Base-by-base conservation (phyloP, 2,888 invertebrate species). In the Esperia sulphurella region DNA sequence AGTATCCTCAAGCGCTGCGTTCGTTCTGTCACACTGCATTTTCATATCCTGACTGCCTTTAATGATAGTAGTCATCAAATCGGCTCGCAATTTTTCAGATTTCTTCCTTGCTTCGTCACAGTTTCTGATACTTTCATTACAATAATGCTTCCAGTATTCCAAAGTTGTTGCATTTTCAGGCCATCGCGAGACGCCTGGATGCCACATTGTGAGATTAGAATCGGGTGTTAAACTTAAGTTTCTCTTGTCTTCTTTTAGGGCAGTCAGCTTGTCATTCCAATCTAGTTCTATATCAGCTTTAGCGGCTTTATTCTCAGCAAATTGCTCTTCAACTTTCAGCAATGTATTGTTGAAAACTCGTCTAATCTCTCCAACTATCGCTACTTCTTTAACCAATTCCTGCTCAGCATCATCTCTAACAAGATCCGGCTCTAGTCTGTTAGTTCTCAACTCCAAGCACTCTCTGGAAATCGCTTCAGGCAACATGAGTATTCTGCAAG, bases 201-300 rank as follows among this genome's bases (percentile, higher is more conserved):
- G 94, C 74, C 94, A 94, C 67, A 95, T 79, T 48, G 95, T 91
- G 43, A 92, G 90, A 49, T 84, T 92, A 0, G 94, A 95, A 46
- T 91, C 80, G 38, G 94, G 94, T 29, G 92, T 92, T 35, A 97
- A 81, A 0, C 91, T 90, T 7, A 92, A 85, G 70, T 94, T 95
- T 1, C 83, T 71, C 0, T 92, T 89, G 59, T 97, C 97, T 10
- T 95, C 87, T 57, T 93, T 92, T 60, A 95, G 92, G 0, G 95
- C 89, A 41, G 94, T 91, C 66, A 92, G 92, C 81, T 98, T 98
- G 72, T 97, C 96, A 58, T 96, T 95, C 96, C 97, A 97, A 73
- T 97, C 97, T 58, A 92, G 92, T 80, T 98, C 97, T 50, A 97
- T 83, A 14, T 93, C 91, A 39, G 93, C 89, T 71, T 97, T 97